A percentile compares a stretch with the other conserved stretches of the same genome.
Conservation (phyloP, 1,140 invertebrate genomes). For the Physella acuta region DNA sequence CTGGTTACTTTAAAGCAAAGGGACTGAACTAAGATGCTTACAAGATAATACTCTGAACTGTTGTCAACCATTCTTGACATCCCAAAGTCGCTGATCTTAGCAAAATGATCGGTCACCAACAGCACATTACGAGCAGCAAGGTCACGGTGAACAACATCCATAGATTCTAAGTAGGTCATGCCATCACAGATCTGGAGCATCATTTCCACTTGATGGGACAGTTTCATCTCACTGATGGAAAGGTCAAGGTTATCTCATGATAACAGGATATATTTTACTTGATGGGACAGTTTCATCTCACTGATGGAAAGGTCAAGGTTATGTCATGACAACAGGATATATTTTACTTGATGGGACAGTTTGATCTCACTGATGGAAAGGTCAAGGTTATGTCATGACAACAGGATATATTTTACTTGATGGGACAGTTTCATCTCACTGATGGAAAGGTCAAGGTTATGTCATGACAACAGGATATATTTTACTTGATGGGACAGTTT, state of each 20-base stretch:
- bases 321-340: too few relatives aligned
- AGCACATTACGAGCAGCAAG: slow-evolving; percentile 90
- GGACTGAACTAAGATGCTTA: slow-evolving; percentile 34
- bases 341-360: too few relatives aligned
- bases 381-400: too few relatives aligned
- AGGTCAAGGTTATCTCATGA: too few relatives aligned
- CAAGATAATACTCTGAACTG: slow-evolving; percentile 58
- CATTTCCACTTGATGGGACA: slow-evolving; percentile 36
- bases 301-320: too few relatives aligned
- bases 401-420: too few relatives aligned
- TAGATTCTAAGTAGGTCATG: slow-evolving; percentile 85
- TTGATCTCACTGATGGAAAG: slow-evolving; percentile 18
- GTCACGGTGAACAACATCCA: slow-evolving; percentile 79
- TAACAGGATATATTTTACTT: too few relatives aligned
- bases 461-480: too few relatives aligned
- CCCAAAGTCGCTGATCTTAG: slow-evolving; percentile 82
- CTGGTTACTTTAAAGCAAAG: too few relatives aligned
- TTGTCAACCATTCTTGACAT: slow-evolving; percentile 57
- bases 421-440: slow-evolving; percentile 23
- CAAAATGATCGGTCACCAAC: slow-evolving; percentile 72
- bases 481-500: too few relatives aligned
- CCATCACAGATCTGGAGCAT: slow-evolving; percentile 65
- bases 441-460: too few relatives aligned
- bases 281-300: slow-evolving; percentile 22
- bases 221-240: slow-evolving; percentile 22